These are phyloP conservation scores for Tenthredo livida DNA, from an alignment of 2,888 invertebrate genomes.

Conservation along the genomic window DNA sequence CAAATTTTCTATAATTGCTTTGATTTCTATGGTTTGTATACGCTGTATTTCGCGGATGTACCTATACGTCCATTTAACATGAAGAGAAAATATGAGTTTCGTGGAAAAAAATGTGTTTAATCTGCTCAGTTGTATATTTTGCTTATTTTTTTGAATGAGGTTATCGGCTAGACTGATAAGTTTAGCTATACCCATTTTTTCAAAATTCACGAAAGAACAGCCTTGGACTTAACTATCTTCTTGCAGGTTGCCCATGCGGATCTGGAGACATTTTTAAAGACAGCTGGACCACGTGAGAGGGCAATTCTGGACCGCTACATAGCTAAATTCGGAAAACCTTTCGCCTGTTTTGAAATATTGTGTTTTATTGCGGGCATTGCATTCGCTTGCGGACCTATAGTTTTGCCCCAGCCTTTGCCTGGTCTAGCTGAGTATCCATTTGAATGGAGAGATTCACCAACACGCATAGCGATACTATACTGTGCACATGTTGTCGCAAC, in stretches of 20 bases:
- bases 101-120: no score
- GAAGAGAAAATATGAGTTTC: no score
- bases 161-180: neutral
- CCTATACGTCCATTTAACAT: no score
- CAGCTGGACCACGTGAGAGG: neutral
- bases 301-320: neutral
- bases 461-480: constrained; percentile 63
- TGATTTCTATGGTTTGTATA: no score
- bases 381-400: neutral
- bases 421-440: neutral
- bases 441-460: neutral
- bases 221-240: neutral
- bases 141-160: no score
- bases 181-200: neutral
- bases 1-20: no score
- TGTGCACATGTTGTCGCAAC: constrained; percentile 53
- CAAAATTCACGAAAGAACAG: neutral
- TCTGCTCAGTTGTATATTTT: no score
- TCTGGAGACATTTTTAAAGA: neutral
- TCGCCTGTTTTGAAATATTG: neutral
- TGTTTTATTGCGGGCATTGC: neutral
- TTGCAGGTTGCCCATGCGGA: neutral
- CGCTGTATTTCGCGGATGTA: no score
- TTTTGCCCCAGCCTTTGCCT: neutral
- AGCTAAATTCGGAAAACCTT: neutral